Base-by-base conservation (phyloP, 1,140 invertebrate genomes). In the Reticulitermes speratus region DNA sequence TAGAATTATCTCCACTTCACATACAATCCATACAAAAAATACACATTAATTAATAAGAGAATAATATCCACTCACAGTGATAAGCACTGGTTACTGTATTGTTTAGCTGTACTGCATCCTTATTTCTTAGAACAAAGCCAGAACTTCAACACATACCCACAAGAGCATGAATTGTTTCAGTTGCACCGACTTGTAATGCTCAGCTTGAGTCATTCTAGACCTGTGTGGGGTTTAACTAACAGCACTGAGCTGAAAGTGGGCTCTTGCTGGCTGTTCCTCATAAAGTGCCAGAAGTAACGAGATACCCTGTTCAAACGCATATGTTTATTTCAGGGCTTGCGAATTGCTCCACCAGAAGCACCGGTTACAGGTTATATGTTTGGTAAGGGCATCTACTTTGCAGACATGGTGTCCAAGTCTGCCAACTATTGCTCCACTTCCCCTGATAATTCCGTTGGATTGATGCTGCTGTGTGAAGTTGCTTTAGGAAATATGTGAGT, bases 351-450 rank as follows among this genome's bases (percentile, higher is more conserved):
- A 2, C 97, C 97, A 6, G 97, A 99, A 93, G 98, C 98, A 6
- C 97, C 97, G 11, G 94, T 95, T 59, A 97, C 97, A 55, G 98
- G 98, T 88, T 99, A 99, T 92, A 99, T 99, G 99, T 99, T 99
- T 91, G 98, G 98, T 85, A 98, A 98, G 91, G 97, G 96, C 90
- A 94, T 95, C 82, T 99, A 99, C 91, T 99, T 99, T 92, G 98
- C 98, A 8, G 98, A 99, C 91, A 99, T 99, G 97, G 98, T 99
- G 0, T 98, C 97, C 1, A 99, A 99, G 91, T 99, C 98, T 3
- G 98, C 98, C 0, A 99, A 99, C 91, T 99, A 99, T 91, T 99
- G 99, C 92, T 95, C 94, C 88, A 96, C 98, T 5, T 95, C 92
- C 84, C 91, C 91, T 3, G 88, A 90, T 81, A 96, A 96, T 90